Evolutionary conservation across 2,888 invertebrate species (phyloP).

Genomic region (Meghimatium bilineatum): DNA sequence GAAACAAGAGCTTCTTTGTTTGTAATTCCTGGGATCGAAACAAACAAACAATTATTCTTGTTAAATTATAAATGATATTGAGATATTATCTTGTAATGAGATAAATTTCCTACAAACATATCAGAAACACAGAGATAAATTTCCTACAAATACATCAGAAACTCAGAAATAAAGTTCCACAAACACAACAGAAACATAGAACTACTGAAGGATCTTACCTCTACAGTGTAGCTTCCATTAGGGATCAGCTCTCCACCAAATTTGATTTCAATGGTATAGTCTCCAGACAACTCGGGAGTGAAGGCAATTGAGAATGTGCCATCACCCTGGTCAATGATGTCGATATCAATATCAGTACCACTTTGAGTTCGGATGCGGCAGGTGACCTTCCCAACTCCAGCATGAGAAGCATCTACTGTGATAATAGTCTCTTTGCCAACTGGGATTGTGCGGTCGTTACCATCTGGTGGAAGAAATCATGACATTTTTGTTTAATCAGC

Average conservation of each 20-base stretch:
- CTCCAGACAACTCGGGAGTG: conserved; percentile 79
- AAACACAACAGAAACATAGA: not conserved
- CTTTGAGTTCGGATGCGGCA: conserved; percentile 87
- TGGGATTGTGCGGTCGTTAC: conserved; percentile 84
- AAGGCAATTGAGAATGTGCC: conserved; percentile 84
- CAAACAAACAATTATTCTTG: no score
- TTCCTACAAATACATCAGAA: no score
- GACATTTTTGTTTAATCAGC: no score
- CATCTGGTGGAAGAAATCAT: conserved; percentile 80
- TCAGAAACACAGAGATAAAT: no score
- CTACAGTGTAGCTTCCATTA: conserved; percentile 76
- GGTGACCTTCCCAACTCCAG: conserved; percentile 88
- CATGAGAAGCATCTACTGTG: conserved; percentile 87
- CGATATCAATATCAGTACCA: conserved; percentile 86
- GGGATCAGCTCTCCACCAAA: conserved; percentile 88
- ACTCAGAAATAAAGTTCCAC: not conserved
- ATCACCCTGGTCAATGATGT: conserved; percentile 89
- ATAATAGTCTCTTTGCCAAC: conserved; percentile 89
- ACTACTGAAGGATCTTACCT: conserved; percentile 63
- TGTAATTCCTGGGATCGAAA: no score
- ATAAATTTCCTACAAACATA: no score
- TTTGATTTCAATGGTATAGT: conserved; percentile 90
- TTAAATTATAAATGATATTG: no score
- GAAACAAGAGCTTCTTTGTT: no score
- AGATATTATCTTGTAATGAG: no score